Percentiles rank a stretch among this genome's conserved stretches.
Conservation (phyloP, 2,113 vertebrate genomes). For the Acanthisitta chloris region DNA sequence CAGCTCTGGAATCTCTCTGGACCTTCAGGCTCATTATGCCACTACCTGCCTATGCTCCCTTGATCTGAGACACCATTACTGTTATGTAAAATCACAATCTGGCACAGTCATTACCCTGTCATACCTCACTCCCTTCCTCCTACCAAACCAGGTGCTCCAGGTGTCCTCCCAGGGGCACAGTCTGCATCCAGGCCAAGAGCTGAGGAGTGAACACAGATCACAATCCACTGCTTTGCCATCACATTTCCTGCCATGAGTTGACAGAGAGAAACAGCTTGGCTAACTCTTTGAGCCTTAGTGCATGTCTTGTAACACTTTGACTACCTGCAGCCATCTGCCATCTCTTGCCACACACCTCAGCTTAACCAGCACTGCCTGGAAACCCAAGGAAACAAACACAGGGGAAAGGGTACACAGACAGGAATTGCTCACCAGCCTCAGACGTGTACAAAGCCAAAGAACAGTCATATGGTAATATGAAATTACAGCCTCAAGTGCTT, state of each 20-base stretch:
- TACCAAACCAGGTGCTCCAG: background rate
- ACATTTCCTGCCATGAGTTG: background rate
- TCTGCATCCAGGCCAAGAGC: background rate
- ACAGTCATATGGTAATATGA: background rate
- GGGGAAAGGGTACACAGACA: background rate
- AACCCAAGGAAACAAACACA: conserved; percentile 73
- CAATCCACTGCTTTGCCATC: background rate
- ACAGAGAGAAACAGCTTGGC: conserved; percentile 27
- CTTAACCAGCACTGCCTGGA: conserved; percentile 58
- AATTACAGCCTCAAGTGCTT: background rate
- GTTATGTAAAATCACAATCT: background rate
- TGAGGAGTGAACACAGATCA: background rate
- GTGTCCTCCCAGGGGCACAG: background rate
- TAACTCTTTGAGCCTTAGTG: background rate
- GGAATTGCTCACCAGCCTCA: conserved; percentile 19
- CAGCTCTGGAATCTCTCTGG: background rate
- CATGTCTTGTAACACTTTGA: conserved; percentile 5
- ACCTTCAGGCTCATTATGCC: background rate
- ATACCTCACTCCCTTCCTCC: background rate
- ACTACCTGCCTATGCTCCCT: background rate
- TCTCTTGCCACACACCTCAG: conserved; percentile 36
- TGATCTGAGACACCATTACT: background rate
- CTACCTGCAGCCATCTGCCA: conserved; percentile 51
- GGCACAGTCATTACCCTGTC: background rate
- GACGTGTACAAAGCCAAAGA: conserved; percentile 25